Base-by-base conservation (phyloP, 2,113 vertebrate species). In the Hippocampus mohnikei region DNA sequence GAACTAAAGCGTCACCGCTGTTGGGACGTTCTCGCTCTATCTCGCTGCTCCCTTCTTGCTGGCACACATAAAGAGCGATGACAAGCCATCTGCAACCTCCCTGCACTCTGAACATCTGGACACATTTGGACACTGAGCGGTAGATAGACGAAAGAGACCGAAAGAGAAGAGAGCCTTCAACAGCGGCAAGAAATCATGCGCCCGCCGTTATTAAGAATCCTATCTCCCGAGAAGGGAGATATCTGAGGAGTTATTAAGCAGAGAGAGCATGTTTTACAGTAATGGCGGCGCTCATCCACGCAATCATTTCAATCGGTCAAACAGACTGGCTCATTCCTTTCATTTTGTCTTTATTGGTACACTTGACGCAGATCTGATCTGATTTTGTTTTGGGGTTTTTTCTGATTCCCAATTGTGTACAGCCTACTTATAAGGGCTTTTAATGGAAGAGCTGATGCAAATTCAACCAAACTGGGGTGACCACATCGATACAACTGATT, bases 11-110 rank as follows among this genome's bases (percentile, higher is more conserved):
- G 74, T 33, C 25, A 61, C 56, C 71, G 64, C 77, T 73, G 62
- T 71, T 72, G 66, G 66, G 75, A 78, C 66, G 29, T 66, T 66
- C 25, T 44, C 68, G 29, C 67, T 66, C n/a, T 44, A 44, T 71
- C 63, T 63, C 59, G 46, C 23, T 48, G 10, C 60, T 55, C 73
- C 70, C 60, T 62, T 67, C 69, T 85, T 82, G 76, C 79, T 80
- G 76, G 77, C 53, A 0, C 77, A 80, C 76, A 86, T 86, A 86
- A 75, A 80, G 27, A 78, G 77, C 81, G 85, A 87, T 84, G 89
- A 88, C 71, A 72, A 86, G 33, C 79, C 89, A 89, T 89, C 89
- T 89, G 87, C 78, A 80, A 76, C 65, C 77, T 73, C 77, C 79
- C 77, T 81, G 76, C 80, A 61, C 81, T 69, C 67, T 81, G 77